Conservation (phyloP, 2,113 vertebrate species). For the Dromiciops gliroides region DNA sequence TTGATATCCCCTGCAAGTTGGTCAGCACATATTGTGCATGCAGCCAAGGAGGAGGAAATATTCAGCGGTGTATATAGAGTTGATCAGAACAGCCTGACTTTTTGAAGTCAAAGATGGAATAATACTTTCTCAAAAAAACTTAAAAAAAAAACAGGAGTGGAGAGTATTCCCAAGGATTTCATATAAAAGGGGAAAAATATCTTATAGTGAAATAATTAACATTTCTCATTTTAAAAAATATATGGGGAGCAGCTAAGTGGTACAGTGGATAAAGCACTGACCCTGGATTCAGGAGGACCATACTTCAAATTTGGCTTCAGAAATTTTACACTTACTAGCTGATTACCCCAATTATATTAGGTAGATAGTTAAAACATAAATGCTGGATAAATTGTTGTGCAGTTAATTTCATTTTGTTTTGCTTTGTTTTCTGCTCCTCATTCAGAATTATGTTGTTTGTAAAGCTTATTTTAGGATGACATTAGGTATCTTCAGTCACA, state of each 20-base stretch:
- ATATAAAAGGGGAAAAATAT: not conserved
- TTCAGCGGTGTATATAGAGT: not conserved
- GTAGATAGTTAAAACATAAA: not conserved
- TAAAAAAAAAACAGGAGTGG: not conserved
- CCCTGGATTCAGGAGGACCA: too few species aligned
- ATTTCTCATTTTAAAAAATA: not conserved
- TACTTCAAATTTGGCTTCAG: too few species aligned
- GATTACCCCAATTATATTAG: not conserved
- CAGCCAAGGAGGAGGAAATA: not conserved
- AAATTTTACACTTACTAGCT: too few species aligned
- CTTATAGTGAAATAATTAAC: not conserved
- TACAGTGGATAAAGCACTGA: too few species aligned
- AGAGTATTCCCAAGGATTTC: not conserved
- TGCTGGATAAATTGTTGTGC: not conserved
- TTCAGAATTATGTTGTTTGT: not conserved
- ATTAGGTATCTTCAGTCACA: not conserved
- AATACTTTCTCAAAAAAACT: not conserved
- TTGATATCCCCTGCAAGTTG: not conserved
- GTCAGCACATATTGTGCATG: not conserved
- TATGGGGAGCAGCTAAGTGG: not conserved
- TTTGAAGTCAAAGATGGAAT: not conserved
- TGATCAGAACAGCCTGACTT: not conserved
- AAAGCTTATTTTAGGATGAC: not conserved
- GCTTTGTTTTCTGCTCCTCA: not conserved
- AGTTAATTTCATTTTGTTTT: too few species aligned